Conservation (phyloP, 2,113 vertebrate genomes). For the Vombatus ursinus region DNA sequence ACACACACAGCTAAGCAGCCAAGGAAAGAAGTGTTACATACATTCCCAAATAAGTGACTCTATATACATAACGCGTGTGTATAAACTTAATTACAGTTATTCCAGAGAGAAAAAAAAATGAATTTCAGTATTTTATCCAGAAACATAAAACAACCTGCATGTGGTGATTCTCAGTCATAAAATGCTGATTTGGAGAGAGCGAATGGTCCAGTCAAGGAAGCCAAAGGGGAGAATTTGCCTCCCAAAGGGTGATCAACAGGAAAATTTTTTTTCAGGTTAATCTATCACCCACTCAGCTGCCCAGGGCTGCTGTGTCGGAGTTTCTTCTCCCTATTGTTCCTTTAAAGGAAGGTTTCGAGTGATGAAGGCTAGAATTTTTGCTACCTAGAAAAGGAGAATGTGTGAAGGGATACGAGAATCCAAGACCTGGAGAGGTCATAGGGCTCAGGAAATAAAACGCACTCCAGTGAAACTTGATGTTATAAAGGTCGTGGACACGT, state of each 20-base stretch:
- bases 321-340: background rate
- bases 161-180: background rate
- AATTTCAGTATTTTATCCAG: slow-evolving; percentile 34
- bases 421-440: background rate
- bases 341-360: background rate
- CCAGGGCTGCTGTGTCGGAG: background rate
- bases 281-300: background rate
- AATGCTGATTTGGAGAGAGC: background rate
- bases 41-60: background rate
- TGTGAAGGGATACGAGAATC: accelerated
- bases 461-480: background rate
- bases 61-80: background rate
- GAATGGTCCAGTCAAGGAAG: background rate
- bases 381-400: accelerated
- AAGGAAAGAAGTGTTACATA: background rate
- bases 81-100: background rate
- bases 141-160: background rate
- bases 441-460: background rate
- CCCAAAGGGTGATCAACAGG: background rate
- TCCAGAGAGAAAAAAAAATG: background rate
- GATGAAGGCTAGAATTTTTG: accelerated
- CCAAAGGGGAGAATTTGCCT: background rate
- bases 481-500: accelerated
- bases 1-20: background rate
- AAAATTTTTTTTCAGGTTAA: background rate